These are phyloP conservation scores for Tachuris rubrigastra DNA, from an alignment of 2,113 vertebrate genomes.

Conservation along the genomic window DNA sequence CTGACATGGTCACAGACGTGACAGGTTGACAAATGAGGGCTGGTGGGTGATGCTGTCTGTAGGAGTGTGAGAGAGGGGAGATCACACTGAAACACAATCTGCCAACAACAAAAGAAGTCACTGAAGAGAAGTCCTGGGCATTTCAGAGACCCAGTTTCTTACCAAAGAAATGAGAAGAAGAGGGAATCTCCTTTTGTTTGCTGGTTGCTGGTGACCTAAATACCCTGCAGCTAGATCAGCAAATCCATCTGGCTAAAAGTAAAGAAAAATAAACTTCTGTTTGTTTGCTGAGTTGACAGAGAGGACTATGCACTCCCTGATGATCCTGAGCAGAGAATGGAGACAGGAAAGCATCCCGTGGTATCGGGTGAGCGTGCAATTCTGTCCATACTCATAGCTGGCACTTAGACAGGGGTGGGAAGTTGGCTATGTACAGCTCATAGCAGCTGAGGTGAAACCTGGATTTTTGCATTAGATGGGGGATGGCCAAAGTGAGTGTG, in stretches of 20 bases:
- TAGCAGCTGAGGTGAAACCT: neutral
- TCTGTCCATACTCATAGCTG: neutral
- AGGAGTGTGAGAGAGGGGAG: constrained; percentile 47
- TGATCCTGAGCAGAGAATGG: neutral
- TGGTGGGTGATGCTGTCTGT: constrained; percentile 30
- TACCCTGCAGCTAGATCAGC: constrained; percentile 23
- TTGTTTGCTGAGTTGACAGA: neutral
- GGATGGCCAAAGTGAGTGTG: neutral
- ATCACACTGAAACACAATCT: constrained; percentile 60
- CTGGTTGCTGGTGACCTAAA: constrained; percentile 30
- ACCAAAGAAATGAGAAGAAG: constrained; percentile 7
- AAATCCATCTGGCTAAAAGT: constrained; percentile 17
- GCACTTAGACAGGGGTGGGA: neutral
- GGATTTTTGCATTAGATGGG: neutral
- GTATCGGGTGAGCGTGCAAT: neutral
- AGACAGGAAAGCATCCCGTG: neutral
- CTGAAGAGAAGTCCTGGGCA: constrained; percentile 29
- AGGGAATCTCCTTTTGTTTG: constrained; percentile 41
- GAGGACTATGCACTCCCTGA: neutral
- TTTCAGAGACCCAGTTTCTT: constrained; percentile 7
- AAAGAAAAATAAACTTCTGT: neutral
- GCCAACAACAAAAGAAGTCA: constrained; percentile 49
- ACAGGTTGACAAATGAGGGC: constrained; percentile 50
- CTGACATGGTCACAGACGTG: neutral
- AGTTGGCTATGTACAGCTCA: neutral